Evolutionary conservation across 2,888 invertebrate genomes (phyloP).

Genomic region (Autographa pulchrina): DNA sequence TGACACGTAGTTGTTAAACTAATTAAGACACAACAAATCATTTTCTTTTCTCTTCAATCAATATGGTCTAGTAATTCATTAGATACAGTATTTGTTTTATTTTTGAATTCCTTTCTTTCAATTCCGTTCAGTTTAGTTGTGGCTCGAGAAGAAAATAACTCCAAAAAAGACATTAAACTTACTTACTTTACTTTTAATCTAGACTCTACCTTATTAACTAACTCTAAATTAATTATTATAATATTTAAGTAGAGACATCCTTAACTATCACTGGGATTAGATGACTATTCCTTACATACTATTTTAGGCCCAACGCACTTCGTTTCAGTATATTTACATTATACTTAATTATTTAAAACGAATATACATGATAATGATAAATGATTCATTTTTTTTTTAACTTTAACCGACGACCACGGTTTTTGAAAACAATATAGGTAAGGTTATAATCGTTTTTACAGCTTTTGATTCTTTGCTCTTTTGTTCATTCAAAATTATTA

Average conservation of each 20-base stretch:
- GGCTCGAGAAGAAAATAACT: neutral
- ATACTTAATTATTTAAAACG: neutral
- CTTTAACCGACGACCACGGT: neutral
- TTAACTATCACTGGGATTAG: constrained; percentile 52
- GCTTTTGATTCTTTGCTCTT: too few species aligned
- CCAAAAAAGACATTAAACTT: neutral
- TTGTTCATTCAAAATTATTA: too few species aligned
- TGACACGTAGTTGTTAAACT: too few species aligned
- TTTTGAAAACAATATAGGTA: too few species aligned
- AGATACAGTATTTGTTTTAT: too few species aligned
- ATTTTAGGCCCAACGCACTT: constrained; percentile 6
- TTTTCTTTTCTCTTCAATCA: too few species aligned
- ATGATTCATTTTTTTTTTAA: neutral
- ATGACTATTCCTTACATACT: constrained; percentile 21
- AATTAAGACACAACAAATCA: too few species aligned
- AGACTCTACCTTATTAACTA: neutral
- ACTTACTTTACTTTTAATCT: too few species aligned
- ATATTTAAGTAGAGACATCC: neutral
- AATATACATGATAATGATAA: neutral
- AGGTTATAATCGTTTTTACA: too few species aligned
- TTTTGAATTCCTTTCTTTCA: too few species aligned
- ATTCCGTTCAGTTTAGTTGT: constrained; percentile 20
- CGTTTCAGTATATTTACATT: neutral
- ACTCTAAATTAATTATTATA: neutral
- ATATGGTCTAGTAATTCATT: too few species aligned